Evolutionary conservation across 1,140 invertebrate species (phyloP).

Genomic region (Sinonovacula constricta): DNA sequence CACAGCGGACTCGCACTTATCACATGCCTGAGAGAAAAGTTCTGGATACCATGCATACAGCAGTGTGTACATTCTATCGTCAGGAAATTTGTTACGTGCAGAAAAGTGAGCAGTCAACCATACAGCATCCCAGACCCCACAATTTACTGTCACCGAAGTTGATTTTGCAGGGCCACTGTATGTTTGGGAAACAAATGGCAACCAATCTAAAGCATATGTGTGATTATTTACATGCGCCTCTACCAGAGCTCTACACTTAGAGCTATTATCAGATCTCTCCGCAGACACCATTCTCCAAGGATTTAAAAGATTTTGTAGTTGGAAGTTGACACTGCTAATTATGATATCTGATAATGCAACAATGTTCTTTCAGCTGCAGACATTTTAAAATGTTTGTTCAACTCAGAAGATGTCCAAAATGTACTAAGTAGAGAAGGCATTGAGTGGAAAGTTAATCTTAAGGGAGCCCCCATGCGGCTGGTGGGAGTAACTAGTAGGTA

Average conservation of each 20-base stretch:
- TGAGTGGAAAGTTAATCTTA: too few species aligned
- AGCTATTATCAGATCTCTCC: not conserved
- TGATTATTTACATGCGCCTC: constrained; percentile 1
- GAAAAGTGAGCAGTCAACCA: not conserved
- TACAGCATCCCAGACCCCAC: constrained; percentile 5
- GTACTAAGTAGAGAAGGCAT: too few species aligned
- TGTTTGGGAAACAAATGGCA: not conserved
- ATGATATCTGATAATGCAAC: too few species aligned
- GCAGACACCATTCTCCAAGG: too few species aligned
- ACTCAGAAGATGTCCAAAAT: too few species aligned
- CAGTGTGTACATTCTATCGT: not conserved
- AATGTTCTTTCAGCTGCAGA: too few species aligned
- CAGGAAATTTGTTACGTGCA: not conserved
- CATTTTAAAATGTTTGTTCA: too few species aligned
- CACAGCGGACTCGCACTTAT: not conserved
- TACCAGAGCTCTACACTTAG: constrained; percentile 7
- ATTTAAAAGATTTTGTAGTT: too few species aligned
- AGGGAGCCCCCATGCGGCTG: too few species aligned
- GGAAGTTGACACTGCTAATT: too few species aligned
- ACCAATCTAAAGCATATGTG: not conserved
- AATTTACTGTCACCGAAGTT: constrained; percentile 3
- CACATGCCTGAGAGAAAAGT: not conserved
- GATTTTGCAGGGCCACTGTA: constrained; percentile 3
- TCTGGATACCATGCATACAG: not conserved
- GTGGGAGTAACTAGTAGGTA: too few species aligned